Base-by-base conservation (phyloP, 2,797 vertebrate genomes). In the Mallotus villosus region DNA sequence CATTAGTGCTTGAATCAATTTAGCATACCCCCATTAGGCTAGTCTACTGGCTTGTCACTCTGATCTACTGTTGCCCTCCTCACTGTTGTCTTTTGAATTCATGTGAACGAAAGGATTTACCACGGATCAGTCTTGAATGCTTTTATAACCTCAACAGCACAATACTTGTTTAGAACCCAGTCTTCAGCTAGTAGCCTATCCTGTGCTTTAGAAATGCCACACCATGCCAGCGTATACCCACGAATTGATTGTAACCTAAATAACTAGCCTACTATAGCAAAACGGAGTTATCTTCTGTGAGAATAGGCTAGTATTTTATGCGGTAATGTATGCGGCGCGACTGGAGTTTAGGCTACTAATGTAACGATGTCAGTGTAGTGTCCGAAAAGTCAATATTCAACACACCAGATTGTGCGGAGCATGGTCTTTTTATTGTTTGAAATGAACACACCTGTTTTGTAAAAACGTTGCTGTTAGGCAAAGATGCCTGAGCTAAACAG, bases 1-100 rank as follows among this genome's bases (percentile, higher is more conserved):
- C 72, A 74, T 72, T 80, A 79, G 65, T n/a, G 22, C 49, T n/a
- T 57, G 68, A 80, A 81, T 83, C 74, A 73, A 76, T 82, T 81
- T 76, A 71, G 65, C 70, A 72, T 64, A 19, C 37, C 53, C 62
- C 19, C 63, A 57, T 59, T 73, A 57, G 58, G 53, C 19, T 12
- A 2, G 9, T 12, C 51, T 14, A 37, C 55, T 55, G 34, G 46
- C 74, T 76, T 89, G 90, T 89, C 86, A 85, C 85, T 88, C 87
- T 87, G 78, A 51, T 64, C 83, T 77, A 81, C 84, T 87, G 85
- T 85, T 88, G 82, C 84, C 73, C 71, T 81, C 73, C 73, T 82
- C 88, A 91, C 91, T 90, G 89, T 91, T 89, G 86, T 90, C 87
- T 89, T 91, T 90, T 91, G 84, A 86, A 72, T 74, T 81, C 89